A percentile compares a stretch with the other conserved stretches of the same genome.
These are phyloP conservation scores for Osmerus mordax DNA, from an alignment of 2,113 vertebrate species.

Conservation along the genomic window DNA sequence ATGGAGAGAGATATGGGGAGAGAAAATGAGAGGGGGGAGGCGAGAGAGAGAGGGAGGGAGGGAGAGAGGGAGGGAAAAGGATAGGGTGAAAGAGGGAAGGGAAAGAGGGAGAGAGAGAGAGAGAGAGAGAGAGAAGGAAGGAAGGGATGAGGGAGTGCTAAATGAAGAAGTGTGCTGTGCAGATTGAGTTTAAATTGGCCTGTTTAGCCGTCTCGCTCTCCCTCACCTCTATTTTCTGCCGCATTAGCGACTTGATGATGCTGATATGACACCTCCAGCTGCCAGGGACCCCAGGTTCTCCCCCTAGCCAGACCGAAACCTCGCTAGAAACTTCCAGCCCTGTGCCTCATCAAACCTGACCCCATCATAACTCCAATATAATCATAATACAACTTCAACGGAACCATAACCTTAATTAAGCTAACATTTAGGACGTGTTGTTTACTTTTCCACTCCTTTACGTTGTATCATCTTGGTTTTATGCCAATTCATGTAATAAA, in stretches of 20 bases:
- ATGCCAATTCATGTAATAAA: too few relatives aligned
- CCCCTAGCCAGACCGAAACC: too few relatives aligned
- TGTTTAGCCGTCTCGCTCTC: constrained; percentile 46
- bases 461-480: too few relatives aligned
- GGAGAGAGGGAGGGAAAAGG: neutral
- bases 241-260: constrained; percentile 55
- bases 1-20: constrained; percentile 28
- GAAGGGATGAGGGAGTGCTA: constrained; percentile 12
- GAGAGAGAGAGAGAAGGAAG: neutral
- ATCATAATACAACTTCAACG: too few relatives aligned
- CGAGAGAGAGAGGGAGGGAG: neutral
- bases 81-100: neutral
- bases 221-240: constrained; percentile 58
- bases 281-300: constrained; percentile 42
- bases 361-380: too few relatives aligned
- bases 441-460: too few relatives aligned
- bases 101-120: constrained; percentile 13
- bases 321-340: too few relatives aligned
- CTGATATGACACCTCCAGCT: constrained; percentile 46
- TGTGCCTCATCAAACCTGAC: too few relatives aligned
- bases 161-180: constrained; percentile 45
- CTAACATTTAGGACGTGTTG: too few relatives aligned
- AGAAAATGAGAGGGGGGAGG: constrained; percentile 27
- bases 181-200: constrained; percentile 57
- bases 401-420: too few relatives aligned